Evolutionary conservation across 1,140 invertebrate species (phyloP).

Genomic region (Limonius californicus): DNA sequence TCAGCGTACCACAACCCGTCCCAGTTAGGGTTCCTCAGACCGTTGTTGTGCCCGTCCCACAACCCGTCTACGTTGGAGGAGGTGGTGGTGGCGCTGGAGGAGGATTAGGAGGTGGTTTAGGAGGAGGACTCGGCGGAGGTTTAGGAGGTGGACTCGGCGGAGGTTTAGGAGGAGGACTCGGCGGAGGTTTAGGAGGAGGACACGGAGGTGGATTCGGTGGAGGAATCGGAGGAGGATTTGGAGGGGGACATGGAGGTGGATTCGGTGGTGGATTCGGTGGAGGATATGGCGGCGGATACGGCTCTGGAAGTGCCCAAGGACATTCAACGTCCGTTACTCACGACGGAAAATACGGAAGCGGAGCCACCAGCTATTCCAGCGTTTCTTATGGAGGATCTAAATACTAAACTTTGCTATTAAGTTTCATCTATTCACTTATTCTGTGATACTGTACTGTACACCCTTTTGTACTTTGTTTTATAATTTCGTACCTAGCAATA

Average conservation of each 20-base stretch:
- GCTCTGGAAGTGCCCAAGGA: background rate
- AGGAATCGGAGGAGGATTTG: background rate
- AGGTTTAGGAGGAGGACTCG: conserved; percentile 12
- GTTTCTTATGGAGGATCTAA: background rate
- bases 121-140: background rate
- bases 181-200: conserved; percentile 6
- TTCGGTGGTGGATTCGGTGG: background rate
- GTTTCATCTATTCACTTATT: background rate
- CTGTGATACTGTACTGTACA: background rate
- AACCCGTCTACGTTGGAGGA: background rate
- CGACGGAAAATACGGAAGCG: conserved; percentile 1
- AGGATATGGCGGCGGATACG: conserved; percentile 2
- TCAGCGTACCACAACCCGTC: background rate
- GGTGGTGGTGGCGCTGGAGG: background rate
- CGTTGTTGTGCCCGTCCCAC: conserved; percentile 1
- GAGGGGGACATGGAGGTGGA: conserved; percentile 8
- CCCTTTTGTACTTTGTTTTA: background rate
- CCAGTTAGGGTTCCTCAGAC: conserved; percentile 9
- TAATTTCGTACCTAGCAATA: background rate
- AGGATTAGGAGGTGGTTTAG: background rate
- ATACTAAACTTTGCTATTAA: background rate
- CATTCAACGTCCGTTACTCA: background rate
- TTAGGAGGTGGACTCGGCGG: background rate
- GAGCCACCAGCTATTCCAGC: background rate
- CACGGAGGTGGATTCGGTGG: conserved; percentile 12